Percentiles rank a stretch among this genome's conserved stretches.
phyloP scores from a whole-genome alignment of 2,797 vertebrate genomes.

The Cynodonichthys magdalenae region DNA sequence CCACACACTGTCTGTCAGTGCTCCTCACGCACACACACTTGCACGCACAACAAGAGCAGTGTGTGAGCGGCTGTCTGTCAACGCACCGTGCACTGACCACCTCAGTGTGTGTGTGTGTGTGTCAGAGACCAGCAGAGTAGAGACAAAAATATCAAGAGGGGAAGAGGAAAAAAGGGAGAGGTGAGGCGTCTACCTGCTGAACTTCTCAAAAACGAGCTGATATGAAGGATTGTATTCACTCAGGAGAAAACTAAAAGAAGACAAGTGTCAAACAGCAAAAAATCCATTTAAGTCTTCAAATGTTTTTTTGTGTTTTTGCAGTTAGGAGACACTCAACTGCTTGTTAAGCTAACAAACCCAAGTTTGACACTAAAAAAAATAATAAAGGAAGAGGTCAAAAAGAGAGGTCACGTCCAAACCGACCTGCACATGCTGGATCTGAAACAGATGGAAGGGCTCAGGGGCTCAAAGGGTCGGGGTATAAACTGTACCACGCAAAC shows the following conservation, averaged over 20 bases:
- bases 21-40: conserved; percentile 49
- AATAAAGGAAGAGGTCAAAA: conserved; percentile 44
- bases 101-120: conserved; percentile 43
- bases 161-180: conserved; percentile 26
- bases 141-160: conserved; percentile 62
- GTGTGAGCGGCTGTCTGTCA: conserved; percentile 74
- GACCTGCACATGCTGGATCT: conserved; percentile 50
- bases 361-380: conserved; percentile 58
- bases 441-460: conserved; percentile 62
- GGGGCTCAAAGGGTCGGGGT: conserved; percentile 49
- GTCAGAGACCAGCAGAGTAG: conserved; percentile 53
- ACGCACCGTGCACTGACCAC: conserved; percentile 64
- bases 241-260: not conserved
- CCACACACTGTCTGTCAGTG: conserved; percentile 79
- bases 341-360: conserved; percentile 31
- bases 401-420: conserved; percentile 57
- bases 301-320: conserved; percentile 21
- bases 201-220: conserved; percentile 18
- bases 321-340: conserved; percentile 22
- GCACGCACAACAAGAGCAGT: conserved; percentile 43
- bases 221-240: conserved; percentile 7
- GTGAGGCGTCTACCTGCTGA: conserved; percentile 46
- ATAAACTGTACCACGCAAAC: conserved; percentile 53
- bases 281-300: conserved; percentile 21
- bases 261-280: not conserved